A percentile compares a stretch with the other conserved stretches of the same genome.
Evolutionary conservation across 2,113 vertebrate genomes (phyloP).

Genomic region (Brevimyrus niger): DNA sequence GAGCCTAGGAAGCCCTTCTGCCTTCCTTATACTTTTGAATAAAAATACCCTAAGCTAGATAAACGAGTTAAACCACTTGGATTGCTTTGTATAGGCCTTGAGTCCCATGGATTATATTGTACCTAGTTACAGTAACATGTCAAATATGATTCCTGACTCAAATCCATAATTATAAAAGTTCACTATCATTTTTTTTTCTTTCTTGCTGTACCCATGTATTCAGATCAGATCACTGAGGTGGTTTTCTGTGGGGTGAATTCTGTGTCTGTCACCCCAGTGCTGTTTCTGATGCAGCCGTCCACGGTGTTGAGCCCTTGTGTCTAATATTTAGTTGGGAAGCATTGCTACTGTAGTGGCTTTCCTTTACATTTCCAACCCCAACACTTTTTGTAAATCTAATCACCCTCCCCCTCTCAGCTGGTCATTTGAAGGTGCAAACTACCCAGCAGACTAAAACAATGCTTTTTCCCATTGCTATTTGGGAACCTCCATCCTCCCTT

Average conservation of each 20-base stretch:
- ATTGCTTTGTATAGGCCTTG: background rate
- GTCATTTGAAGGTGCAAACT: background rate
- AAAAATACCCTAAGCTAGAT: background rate
- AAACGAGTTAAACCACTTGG: background rate
- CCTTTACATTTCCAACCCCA: background rate
- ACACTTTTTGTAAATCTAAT: conserved; percentile 24
- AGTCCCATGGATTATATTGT: background rate
- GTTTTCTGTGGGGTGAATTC: background rate
- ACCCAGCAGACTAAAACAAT: background rate
- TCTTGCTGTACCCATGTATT: background rate
- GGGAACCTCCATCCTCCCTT: background rate
- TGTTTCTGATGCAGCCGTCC: background rate
- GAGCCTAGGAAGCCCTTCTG: conserved; percentile 44
- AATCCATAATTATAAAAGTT: background rate
- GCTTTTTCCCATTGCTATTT: background rate
- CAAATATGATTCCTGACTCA: background rate
- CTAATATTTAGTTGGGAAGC: background rate
- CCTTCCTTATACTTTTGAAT: background rate
- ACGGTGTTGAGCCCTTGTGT: background rate
- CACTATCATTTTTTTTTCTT: background rate
- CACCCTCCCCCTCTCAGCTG: background rate
- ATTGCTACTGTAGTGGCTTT: background rate
- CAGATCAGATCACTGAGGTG: background rate
- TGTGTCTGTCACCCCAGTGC: background rate
- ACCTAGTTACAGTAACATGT: background rate